These are phyloP conservation scores for Hestina assimilis DNA, from an alignment of 1,140 invertebrate genomes.

Conservation along the genomic window DNA sequence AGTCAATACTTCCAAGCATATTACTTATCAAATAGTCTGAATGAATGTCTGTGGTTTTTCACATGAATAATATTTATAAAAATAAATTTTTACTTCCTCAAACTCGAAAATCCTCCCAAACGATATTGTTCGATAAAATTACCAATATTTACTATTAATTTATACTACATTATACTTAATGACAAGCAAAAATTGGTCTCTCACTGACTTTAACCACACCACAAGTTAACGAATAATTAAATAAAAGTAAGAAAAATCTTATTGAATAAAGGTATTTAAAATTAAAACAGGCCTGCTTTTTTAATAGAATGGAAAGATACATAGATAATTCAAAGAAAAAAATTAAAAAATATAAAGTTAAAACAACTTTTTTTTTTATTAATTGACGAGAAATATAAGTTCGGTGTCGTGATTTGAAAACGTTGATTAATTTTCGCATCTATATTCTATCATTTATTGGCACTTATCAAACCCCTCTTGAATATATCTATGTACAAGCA, in stretches of 20 bases:
- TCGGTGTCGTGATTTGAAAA: no score
- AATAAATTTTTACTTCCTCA: neutral
- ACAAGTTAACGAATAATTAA: neutral
- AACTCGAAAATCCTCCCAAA: neutral
- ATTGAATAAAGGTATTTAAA: no score
- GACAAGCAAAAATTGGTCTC: slow-evolving; percentile 2
- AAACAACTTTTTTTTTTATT: no score
- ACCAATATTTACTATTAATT: no score
- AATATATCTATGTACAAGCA: slow-evolving; percentile 10
- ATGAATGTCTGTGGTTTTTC: no score
- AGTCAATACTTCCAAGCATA: neutral
- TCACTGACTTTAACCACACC: neutral
- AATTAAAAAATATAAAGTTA: no score
- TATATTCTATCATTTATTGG: slow-evolving; percentile 9
- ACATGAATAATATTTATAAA: slow-evolving; percentile 1
- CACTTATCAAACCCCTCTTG: slow-evolving; percentile 11
- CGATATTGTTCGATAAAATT: no score
- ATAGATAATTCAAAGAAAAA: no score
- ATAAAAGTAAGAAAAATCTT: no score
- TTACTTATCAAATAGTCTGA: no score
- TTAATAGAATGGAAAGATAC: no score
- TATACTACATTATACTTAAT: no score
- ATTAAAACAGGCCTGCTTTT: neutral
- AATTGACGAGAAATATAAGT: neutral
- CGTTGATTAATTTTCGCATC: neutral